Evolutionary conservation across 2,797 vertebrate species (phyloP).

Genomic region (Tachyglossus aculeatus): DNA sequence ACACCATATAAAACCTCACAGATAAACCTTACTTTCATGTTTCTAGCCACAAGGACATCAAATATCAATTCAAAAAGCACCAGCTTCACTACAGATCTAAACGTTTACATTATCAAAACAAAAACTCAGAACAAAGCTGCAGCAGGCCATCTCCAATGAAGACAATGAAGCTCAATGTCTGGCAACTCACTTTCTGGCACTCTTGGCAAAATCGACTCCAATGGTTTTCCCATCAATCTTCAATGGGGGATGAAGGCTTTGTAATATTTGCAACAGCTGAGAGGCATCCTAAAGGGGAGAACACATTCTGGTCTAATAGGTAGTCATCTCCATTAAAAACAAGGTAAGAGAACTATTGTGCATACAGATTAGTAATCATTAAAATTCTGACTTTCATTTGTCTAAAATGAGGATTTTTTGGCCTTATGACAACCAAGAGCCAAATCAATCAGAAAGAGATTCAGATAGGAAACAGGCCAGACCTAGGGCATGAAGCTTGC

Average conservation of each 20-base stretch:
- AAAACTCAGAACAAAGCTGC: neutral
- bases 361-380: neutral
- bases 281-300: constrained; percentile 88
- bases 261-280: constrained; percentile 94
- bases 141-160: constrained; percentile 1
- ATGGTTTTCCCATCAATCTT: constrained; percentile 98
- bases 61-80: neutral
- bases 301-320: neutral
- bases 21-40: neutral
- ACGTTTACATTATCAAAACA: neutral
- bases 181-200: constrained; percentile 92
- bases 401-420: too few species aligned
- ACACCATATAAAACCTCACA: too few species aligned
- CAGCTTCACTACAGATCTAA: neutral
- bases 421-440: too few species aligned
- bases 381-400: too few species aligned
- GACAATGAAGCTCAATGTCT: neutral
- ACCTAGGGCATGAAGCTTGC: too few species aligned
- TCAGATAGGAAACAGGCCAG: too few species aligned
- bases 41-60: neutral
- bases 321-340: neutral
- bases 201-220: constrained; percentile 98
- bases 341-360: neutral
- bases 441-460: too few species aligned
- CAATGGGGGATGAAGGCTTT: constrained; percentile 92